Evolutionary conservation across 1,140 invertebrate species (phyloP).

Genomic region (Calliopsis andreniformis): DNA sequence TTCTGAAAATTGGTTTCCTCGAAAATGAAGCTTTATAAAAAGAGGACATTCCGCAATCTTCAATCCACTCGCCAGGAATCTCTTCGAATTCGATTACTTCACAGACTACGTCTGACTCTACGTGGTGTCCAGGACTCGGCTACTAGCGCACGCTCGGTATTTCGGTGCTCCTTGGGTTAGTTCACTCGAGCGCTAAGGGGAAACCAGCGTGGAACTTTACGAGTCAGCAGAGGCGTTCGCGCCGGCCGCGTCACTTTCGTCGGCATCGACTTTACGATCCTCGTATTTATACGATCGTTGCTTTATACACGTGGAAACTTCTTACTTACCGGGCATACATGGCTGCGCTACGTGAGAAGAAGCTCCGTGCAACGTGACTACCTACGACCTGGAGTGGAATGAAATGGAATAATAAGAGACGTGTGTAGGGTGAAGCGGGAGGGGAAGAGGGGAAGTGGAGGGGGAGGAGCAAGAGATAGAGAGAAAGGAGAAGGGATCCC

Average conservation of each 20-base stretch:
- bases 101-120: too few relatives aligned
- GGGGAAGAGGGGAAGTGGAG: slow-evolving; percentile 6
- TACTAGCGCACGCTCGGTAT: neutral
- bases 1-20: too few relatives aligned
- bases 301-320: slow-evolving; percentile 58
- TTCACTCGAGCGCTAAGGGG: too few relatives aligned
- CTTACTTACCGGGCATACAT: slow-evolving; percentile 41
- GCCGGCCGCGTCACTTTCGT: slow-evolving; percentile 55
- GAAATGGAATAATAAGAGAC: slow-evolving; percentile 58
- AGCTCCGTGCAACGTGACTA: slow-evolving; percentile 26
- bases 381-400: slow-evolving; percentile 43
- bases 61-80: too few relatives aligned
- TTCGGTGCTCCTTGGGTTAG: neutral
- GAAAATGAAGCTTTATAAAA: too few relatives aligned
- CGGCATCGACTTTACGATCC: slow-evolving; percentile 59
- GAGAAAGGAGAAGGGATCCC: neutral
- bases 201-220: slow-evolving; percentile 51
- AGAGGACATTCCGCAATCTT: too few relatives aligned
- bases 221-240: slow-evolving; percentile 37
- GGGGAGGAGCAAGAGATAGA: neutral
- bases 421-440: neutral
- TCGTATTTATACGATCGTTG: slow-evolving; percentile 62
- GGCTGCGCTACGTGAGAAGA: slow-evolving; percentile 27
- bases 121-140: too few relatives aligned
- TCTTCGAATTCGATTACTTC: too few relatives aligned